Evolutionary conservation across 2,797 vertebrate species (phyloP), one percentile per base, ranked within the genome.

Genomic region (Clarias fuscus): DNA sequence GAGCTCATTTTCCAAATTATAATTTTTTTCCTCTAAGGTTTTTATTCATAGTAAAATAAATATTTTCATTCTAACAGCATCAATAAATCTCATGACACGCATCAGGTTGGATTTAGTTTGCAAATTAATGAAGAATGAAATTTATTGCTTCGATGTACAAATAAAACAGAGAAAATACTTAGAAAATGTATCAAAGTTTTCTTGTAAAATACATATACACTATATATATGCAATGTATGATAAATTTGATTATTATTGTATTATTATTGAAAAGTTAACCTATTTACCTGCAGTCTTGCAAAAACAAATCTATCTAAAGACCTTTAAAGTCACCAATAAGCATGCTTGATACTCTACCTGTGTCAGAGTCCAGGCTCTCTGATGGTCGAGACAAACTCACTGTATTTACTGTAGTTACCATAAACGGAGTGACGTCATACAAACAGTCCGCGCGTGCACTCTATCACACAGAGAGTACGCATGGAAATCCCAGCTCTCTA

Each of bases 361-460:
- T 56, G 71, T 56, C 82, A 61, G 56, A 83, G 11, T 83, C 67
- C 82, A 24, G 48, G 8, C 22, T 30, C 30, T 37, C 18, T 58
- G 81, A 13, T 37, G 48, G 2, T 15, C 48, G 76, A 64, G 5
- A 20, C 43, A 56, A 37, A 59, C 48, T 24, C 20, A 13, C 81
- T 58, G 67, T 22, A 17, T 71, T 18, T 61, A 59, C 40, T 13
- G 48, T 53, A 53, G 48, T 72, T 71, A 83, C 53, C 59, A 72
- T 72, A n/a, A 83, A 43, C 53, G n/a, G 0, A 10, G 53, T 83
- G 82, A 83, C 82, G 68, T 72, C 82, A 83, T 2, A 13, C 8
- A 0, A 48, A 2, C 48, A 14, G 48, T 14, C 15, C 0, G 37
- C 79, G 37, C 61, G 5, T 67, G 17, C 62, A 4, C 64, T 11